These are phyloP conservation scores for Megaceryle alcyon DNA, from an alignment of 2,797 vertebrate genomes.

Conservation along the genomic window DNA sequence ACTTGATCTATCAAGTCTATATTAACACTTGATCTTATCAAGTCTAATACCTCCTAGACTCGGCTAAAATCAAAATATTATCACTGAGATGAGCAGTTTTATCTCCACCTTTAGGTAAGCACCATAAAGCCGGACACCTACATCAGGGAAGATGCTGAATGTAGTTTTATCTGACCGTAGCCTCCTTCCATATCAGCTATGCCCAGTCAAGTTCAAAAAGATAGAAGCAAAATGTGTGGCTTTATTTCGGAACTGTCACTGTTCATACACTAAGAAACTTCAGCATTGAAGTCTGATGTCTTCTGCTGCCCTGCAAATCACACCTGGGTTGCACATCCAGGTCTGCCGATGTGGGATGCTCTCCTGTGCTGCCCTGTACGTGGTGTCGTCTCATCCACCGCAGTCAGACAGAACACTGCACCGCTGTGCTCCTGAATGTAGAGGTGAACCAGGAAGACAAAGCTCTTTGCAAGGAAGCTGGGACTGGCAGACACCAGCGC, in stretches of 20 bases:
- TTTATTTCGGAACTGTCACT: background rate
- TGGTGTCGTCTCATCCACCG: background rate
- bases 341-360: background rate
- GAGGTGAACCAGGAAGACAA: background rate
- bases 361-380: fast-evolving
- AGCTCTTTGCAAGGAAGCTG: background rate
- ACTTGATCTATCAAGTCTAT: background rate
- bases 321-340: background rate
- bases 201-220: background rate
- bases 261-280: background rate
- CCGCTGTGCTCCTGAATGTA: background rate
- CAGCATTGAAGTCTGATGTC: background rate
- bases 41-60: background rate
- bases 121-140: background rate
- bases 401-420: background rate
- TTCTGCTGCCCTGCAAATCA: background rate
- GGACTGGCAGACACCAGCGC: background rate
- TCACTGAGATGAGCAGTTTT: background rate
- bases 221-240: background rate
- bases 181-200: background rate
- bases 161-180: fast-evolving
- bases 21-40: too few species aligned
- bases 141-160: background rate
- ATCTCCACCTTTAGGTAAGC: background rate
- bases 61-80: background rate